Conservation (phyloP, 2,797 vertebrate species). For the Notoglanidium macrostoma region DNA sequence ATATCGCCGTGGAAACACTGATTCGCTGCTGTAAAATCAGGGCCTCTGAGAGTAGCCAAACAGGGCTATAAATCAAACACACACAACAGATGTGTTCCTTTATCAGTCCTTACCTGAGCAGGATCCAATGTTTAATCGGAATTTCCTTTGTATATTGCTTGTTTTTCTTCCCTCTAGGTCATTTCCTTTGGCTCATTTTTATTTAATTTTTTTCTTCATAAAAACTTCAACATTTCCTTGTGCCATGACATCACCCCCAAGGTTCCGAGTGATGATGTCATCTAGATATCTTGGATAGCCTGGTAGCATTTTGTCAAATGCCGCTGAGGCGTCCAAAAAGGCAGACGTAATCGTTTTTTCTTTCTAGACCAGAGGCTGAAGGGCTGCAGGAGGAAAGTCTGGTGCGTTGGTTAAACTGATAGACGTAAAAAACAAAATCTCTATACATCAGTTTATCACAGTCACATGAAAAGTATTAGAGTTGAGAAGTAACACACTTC, state of each 20-base stretch:
- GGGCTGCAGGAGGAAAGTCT: background rate
- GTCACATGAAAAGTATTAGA: background rate
- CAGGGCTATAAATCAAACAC: slow-evolving; percentile 66
- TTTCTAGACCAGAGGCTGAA: slow-evolving; percentile 13
- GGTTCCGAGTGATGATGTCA: slow-evolving; percentile 70
- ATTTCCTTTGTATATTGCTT: slow-evolving; percentile 14
- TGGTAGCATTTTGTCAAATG: slow-evolving; percentile 56
- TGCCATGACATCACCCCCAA: slow-evolving; percentile 68
- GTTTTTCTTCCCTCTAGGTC: slow-evolving; percentile 50
- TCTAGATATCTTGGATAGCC: slow-evolving; percentile 55
- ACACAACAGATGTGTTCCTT: slow-evolving; percentile 28
- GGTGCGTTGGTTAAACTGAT: background rate
- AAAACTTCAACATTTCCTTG: slow-evolving; percentile 64
- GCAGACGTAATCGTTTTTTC: slow-evolving; percentile 33
- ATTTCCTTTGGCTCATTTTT: slow-evolving; percentile 56
- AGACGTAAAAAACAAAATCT: background rate
- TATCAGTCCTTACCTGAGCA: background rate
- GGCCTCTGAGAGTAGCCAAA: slow-evolving; percentile 66
- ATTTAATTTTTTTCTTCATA: no score
- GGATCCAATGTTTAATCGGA: slow-evolving; percentile 18
- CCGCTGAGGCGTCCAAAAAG: slow-evolving; percentile 30
- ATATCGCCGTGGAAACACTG: slow-evolving; percentile 78
- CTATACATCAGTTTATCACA: background rate
- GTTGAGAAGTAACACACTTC: background rate
- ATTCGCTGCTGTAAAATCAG: slow-evolving; percentile 69